A percentile compares a stretch with the other conserved stretches of the same genome.
phyloP scores from a whole-genome alignment of 2,113 vertebrate species.

The Vicugna pacos region DNA sequence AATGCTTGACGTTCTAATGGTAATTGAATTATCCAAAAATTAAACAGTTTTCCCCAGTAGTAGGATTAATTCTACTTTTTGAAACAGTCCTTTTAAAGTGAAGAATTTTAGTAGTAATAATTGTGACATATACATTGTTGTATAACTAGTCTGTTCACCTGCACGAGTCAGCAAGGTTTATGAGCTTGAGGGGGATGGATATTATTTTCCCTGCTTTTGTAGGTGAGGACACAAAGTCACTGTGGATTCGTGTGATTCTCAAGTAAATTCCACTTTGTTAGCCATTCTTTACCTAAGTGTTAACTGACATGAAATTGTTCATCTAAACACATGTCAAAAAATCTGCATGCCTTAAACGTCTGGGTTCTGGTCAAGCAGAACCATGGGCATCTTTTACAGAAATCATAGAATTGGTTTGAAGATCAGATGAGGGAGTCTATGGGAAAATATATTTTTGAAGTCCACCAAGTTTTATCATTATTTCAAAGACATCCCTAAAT shows the following conservation, averaged over 20 bases:
- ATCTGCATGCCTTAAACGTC: background rate
- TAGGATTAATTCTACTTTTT: constrained; percentile 20
- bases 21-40: background rate
- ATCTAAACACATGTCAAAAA: constrained; percentile 11
- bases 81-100: background rate
- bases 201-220: background rate
- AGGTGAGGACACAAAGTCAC: background rate
- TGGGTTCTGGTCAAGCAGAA: background rate
- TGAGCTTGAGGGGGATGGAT: background rate
- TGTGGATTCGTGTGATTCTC: background rate
- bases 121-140: background rate
- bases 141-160: background rate
- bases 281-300: background rate
- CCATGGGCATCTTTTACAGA: background rate
- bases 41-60: background rate
- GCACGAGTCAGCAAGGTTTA: background rate
- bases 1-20: background rate
- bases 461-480: background rate
- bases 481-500: background rate
- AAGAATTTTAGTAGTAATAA: background rate
- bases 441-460: background rate
- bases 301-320: background rate
- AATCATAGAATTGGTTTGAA: background rate
- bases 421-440: background rate
- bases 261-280: background rate